These are phyloP conservation scores for Amphilophus citrinellus DNA, from an alignment of 2,113 vertebrate genomes.

Conservation along the genomic window DNA sequence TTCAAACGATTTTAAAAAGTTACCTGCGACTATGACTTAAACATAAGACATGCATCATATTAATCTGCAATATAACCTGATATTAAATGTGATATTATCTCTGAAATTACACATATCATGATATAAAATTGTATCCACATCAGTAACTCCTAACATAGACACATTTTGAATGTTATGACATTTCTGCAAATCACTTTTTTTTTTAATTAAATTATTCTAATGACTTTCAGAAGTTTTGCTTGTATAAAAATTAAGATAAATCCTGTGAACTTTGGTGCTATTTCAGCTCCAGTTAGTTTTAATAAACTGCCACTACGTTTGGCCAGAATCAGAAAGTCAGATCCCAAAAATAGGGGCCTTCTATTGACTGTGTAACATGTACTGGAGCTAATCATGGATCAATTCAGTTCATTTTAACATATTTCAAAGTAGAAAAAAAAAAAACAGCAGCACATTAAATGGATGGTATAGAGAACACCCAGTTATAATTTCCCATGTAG, in stretches of 20 bases:
- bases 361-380: not conserved
- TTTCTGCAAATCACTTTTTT: not conserved
- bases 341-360: not conserved
- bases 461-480: not conserved
- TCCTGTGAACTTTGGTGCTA: not conserved
- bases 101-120: not conserved
- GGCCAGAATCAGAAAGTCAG: fast-evolving
- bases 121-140: not conserved
- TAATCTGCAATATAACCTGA: not conserved
- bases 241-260: not conserved
- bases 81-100: not conserved
- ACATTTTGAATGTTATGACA: not conserved
- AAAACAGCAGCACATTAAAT: not conserved
- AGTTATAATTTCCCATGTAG: not conserved
- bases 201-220: not conserved
- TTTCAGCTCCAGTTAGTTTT: fast-evolving
- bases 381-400: not conserved
- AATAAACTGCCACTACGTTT: not conserved
- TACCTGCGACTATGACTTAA: not conserved
- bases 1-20: too few relatives aligned
- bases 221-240: not conserved
- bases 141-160: not conserved
- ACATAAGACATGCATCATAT: not conserved
- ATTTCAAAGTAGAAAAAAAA: not conserved
- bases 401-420: not conserved